phyloP scores from a whole-genome alignment of 2,113 vertebrate species.

The Mirounga angustirostris region DNA sequence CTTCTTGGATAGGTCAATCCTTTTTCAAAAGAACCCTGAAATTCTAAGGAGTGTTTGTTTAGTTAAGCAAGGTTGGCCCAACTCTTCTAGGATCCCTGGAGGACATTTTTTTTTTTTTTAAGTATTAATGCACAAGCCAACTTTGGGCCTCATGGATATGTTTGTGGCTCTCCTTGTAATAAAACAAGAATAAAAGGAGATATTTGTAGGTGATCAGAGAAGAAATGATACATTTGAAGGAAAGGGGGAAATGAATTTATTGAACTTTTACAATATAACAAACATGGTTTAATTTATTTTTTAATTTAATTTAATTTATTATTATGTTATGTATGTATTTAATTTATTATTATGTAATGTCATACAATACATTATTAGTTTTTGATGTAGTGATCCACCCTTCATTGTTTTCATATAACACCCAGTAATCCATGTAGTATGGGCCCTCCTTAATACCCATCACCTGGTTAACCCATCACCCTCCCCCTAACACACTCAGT shows the following conservation, averaged over 20 bases:
- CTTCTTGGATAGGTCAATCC: not conserved
- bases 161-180: not conserved
- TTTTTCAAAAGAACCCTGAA: slow-evolving; percentile 50
- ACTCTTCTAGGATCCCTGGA: not conserved
- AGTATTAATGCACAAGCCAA: not conserved
- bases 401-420: no score
- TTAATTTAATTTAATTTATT: no score
- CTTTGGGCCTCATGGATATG: not conserved
- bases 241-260: not conserved
- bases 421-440: no score
- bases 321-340: no score
- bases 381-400: no score
- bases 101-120: not conserved
- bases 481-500: no score
- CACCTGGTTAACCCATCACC: no score
- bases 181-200: not conserved
- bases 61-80: not conserved
- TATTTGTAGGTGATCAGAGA: not conserved
- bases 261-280: not conserved
- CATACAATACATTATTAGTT: no score
- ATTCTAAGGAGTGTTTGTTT: slow-evolving; percentile 8
- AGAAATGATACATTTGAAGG: not conserved
- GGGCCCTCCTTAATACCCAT: no score
- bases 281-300: not conserved
- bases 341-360: no score